A percentile compares a stretch with the other conserved stretches of the same genome.
Conservation (phyloP, 1,140 invertebrate genomes). For the Drosophila melanica region DNA sequence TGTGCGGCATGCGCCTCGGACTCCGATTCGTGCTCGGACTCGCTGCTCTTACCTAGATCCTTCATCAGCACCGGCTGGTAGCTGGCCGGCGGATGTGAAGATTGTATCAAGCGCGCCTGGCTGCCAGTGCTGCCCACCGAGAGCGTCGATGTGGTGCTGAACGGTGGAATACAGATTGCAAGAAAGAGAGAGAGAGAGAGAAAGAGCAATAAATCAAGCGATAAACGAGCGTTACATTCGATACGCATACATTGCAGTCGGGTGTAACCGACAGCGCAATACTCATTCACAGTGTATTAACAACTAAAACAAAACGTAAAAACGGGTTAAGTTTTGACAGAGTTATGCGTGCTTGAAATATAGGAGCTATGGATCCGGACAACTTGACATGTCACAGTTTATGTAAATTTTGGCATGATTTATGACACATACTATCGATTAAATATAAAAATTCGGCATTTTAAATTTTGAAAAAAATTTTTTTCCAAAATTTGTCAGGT, state of each 20-base stretch:
- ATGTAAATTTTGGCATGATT: no score
- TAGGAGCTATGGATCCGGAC: no score
- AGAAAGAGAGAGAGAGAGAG: constrained; percentile 35
- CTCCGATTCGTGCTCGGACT: constrained; percentile 68
- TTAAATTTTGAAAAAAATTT: no score
- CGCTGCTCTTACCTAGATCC: constrained; percentile 91
- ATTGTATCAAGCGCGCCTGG: constrained; percentile 96
- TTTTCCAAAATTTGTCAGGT: no score
- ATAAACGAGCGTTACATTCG: constrained; percentile 15
- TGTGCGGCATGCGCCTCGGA: constrained; percentile 73
- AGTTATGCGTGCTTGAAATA: no score
- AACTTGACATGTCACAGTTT: no score
- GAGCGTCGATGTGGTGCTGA: constrained; percentile 95
- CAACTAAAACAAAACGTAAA: not conserved
- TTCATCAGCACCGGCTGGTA: constrained; percentile 93
- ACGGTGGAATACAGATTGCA: constrained; percentile 40
- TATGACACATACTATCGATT: no score
- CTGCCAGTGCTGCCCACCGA: constrained; percentile 96
- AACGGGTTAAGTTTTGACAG: no score
- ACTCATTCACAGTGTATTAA: not conserved
- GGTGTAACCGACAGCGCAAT: no score
- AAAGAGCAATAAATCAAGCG: constrained; percentile 26
- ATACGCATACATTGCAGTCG: no score
- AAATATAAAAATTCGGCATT: no score
- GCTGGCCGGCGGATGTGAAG: constrained; percentile 95